Conservation (phyloP, 1,140 invertebrate species). For the Aphidius ervi region DNA sequence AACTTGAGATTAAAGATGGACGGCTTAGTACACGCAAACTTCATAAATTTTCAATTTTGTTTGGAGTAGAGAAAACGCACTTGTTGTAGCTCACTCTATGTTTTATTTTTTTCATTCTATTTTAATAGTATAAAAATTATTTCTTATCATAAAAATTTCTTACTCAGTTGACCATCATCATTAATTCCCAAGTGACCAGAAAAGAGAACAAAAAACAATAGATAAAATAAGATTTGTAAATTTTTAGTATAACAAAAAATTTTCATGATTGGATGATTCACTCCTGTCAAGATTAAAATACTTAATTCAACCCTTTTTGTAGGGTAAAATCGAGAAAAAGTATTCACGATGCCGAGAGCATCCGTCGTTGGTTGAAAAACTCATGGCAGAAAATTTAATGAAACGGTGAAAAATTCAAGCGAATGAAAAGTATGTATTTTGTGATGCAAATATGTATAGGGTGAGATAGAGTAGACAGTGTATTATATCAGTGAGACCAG, state of each 20-base stretch:
- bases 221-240: not conserved
- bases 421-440: slow-evolving; percentile 29
- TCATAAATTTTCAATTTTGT: slow-evolving; percentile 30
- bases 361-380: slow-evolving; percentile 1
- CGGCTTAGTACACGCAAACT: slow-evolving; percentile 28
- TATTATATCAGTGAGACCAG: slow-evolving; percentile 15
- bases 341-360: slow-evolving; percentile 17
- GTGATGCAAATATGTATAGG: slow-evolving; percentile 38
- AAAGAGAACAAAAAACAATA: not conserved
- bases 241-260: slow-evolving; percentile 4
- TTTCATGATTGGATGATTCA: slow-evolving; percentile 17
- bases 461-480: not conserved
- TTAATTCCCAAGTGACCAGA: slow-evolving; percentile 19
- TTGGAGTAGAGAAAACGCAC: slow-evolving; percentile 1
- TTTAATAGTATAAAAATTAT: too few species aligned
- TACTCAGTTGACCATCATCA: too few species aligned
- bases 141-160: too few species aligned
- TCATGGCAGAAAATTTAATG: slow-evolving; percentile 33
- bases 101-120: too few species aligned
- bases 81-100: too few species aligned
- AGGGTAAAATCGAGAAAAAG: slow-evolving; percentile 13
- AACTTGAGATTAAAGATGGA: slow-evolving; percentile 10
- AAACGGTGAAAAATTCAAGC: slow-evolving; percentile 32
- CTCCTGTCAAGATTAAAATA: slow-evolving; percentile 29
- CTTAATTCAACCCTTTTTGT: slow-evolving; percentile 30